Evolutionary conservation across 1,140 invertebrate genomes (phyloP), one percentile per base, ranked within the genome.

Genomic region (Brachionus koreanus): DNA sequence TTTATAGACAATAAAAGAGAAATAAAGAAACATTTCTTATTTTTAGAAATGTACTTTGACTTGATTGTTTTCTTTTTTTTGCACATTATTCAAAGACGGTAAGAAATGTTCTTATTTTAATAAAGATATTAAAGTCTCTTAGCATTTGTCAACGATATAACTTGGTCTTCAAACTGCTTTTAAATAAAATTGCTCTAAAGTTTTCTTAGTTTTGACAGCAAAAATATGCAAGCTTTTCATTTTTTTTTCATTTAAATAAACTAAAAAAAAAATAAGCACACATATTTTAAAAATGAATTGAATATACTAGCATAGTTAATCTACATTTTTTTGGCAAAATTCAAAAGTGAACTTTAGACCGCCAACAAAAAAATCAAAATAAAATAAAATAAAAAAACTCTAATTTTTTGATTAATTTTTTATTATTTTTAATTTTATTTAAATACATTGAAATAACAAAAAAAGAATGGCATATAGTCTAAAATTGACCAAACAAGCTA

Each of bases 311-410:
- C 65, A 69, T 39, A 35, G 37, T 16, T 69, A 69, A 39, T 69
- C 65, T 69, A 69, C 65, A 69, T 69, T 16, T 57, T 67, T 39
- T 69, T 69, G 65, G 65, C 65, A 69, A 69, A 29, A 46, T 74
- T 43, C 19, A 74, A 74, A 74, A 74, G 19, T 74, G 69, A 74
- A 74, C 69, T 74, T 74, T 74, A 74, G 69, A 74, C 69, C 69
- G 37, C 69, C 37, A 74, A 49, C 69, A 35, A 69, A 13, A 13
- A 7, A 61, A n/a, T 2, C 1, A 57, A 19, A 57, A 57, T 19
- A n/a, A 57, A 57, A 57, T 6, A 46, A 46, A 46, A 46, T 29
- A 29, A 29, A 29, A 29, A 29, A 29, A 29, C 29, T 29, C 29
- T 46, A 46, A 46, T 46, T 46, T 46, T 61, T n/a, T 61, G 10